These are phyloP conservation scores for Girardinus metallicus DNA, from an alignment of 2,797 vertebrate species.

Conservation along the genomic window DNA sequence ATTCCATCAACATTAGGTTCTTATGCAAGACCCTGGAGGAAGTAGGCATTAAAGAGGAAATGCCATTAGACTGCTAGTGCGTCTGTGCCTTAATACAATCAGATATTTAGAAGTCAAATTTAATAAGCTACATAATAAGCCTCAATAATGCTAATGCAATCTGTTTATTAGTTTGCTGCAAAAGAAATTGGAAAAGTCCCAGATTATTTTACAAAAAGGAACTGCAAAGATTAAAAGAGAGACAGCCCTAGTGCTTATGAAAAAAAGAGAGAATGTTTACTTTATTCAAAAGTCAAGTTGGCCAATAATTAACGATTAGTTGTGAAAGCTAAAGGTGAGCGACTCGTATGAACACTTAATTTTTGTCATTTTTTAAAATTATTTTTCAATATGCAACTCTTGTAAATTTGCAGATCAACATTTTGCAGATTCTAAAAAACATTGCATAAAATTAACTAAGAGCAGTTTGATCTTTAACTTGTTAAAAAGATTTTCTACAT, in stretches of 20 bases:
- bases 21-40: conserved; percentile 67
- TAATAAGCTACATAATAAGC: conserved; percentile 48
- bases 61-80: conserved; percentile 60
- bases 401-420: background rate
- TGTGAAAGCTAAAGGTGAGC: background rate
- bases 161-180: conserved; percentile 30
- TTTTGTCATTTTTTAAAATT: background rate
- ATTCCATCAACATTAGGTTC: conserved; percentile 71
- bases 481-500: background rate
- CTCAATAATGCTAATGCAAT: conserved; percentile 30
- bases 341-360: background rate
- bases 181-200: background rate
- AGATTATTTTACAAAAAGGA: background rate
- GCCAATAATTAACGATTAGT: background rate
- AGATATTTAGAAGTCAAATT: conserved; percentile 45
- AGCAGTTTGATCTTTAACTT: background rate
- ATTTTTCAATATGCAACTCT: background rate
- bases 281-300: background rate
- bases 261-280: background rate
- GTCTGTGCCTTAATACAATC: conserved; percentile 65
- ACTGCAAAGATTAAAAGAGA: background rate
- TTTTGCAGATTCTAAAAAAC: background rate
- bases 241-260: background rate
- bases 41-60: conserved; percentile 72
- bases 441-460: background rate